These are phyloP conservation scores for Pantelozetes paolii DNA, from an alignment of 2,888 invertebrate genomes.

Conservation along the genomic window DNA sequence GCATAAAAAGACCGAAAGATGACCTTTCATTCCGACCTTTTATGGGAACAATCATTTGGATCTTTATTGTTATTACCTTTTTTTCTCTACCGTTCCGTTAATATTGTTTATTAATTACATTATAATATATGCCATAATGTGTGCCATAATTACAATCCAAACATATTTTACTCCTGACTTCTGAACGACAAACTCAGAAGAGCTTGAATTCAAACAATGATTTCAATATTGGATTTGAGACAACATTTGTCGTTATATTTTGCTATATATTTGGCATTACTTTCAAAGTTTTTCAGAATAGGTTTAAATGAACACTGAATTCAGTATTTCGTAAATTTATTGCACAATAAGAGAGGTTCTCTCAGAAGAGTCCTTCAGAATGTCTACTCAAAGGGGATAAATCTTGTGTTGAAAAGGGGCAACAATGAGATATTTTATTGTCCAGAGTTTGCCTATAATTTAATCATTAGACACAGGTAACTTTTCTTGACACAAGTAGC, in stretches of 20 bases:
- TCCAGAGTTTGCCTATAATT: no score
- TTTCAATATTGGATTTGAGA: not conserved
- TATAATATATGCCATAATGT: constrained; percentile 1
- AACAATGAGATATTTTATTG: no score
- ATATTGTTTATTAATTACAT: constrained; percentile 21
- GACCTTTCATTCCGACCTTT: constrained; percentile 35
- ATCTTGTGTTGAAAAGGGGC: no score
- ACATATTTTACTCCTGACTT: not conserved
- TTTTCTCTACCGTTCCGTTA: constrained; percentile 18
- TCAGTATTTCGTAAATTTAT: no score
- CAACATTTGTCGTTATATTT: not conserved
- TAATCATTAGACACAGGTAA: no score
- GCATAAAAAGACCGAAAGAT: constrained; percentile 27
- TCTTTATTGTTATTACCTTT: constrained; percentile 33
- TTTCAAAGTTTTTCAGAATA: no score
- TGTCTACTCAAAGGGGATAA: no score
- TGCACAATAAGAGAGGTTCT: no score
- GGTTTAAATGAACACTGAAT: no score
- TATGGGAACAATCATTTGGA: constrained; percentile 35
- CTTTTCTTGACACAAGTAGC: no score
- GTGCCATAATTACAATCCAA: not conserved
- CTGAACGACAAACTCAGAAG: not conserved
- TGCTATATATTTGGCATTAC: not conserved
- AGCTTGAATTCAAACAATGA: not conserved
- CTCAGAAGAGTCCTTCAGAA: no score